phyloP scores from a whole-genome alignment of 2,888 invertebrate genomes.

The Trypoxylon attenuatum region DNA sequence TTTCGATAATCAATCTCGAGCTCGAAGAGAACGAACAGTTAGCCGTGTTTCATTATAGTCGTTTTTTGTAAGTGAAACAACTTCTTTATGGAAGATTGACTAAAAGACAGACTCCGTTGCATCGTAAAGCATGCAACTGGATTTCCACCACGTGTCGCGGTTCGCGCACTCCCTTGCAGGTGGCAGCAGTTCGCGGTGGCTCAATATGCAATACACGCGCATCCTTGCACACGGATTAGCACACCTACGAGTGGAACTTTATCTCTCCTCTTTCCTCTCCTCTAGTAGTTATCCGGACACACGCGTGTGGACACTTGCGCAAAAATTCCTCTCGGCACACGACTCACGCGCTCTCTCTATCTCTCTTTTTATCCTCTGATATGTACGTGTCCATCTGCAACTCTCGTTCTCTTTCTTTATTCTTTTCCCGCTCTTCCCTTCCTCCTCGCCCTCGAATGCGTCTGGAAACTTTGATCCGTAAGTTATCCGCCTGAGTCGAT shows the following conservation, averaged over 20 bases:
- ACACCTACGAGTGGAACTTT: not conserved
- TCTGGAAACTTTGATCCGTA: constrained; percentile 5
- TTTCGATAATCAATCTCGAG: too few species aligned
- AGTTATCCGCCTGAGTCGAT: too few species aligned
- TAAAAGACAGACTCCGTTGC: constrained; percentile 18
- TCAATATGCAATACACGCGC: constrained; percentile 15
- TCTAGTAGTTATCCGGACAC: too few species aligned
- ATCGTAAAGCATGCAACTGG: constrained; percentile 37
- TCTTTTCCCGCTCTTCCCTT: not conserved
- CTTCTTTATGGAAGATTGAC: constrained; percentile 7
- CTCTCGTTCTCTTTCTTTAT: constrained; percentile 1
- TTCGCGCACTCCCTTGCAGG: constrained; percentile 49
- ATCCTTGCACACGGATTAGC: constrained; percentile 7
- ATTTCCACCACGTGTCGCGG: constrained; percentile 40
- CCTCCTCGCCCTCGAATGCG: not conserved
- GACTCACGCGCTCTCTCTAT: constrained; percentile 35
- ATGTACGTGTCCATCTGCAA: constrained; percentile 25
- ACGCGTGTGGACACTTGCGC: constrained; percentile 57
- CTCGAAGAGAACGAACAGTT: too few species aligned
- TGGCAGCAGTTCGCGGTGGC: constrained; percentile 56
- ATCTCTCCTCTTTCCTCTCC: too few species aligned
- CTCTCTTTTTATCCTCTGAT: constrained; percentile 30
- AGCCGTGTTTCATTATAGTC: too few species aligned
- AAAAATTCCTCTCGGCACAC: constrained; percentile 52
- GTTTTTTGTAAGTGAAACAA: not conserved